Conservation (phyloP, 2,797 vertebrate genomes). For the Lepidocolaptes lacrymiger region DNA sequence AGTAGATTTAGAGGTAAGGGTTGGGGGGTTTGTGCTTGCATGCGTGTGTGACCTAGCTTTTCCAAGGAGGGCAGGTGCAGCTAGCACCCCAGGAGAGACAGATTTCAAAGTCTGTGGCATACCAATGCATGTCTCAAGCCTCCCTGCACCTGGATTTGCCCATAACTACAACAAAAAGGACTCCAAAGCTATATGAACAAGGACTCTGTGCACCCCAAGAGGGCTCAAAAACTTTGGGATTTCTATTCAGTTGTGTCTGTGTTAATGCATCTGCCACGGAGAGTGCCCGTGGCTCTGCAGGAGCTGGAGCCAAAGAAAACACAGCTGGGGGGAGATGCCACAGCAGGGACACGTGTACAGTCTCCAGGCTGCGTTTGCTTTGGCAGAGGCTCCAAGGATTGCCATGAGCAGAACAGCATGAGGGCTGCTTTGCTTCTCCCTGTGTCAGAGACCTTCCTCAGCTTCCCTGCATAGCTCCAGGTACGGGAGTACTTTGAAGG, state of each 20-base stretch:
- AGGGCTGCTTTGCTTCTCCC: not conserved
- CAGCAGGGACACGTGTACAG: constrained; percentile 39
- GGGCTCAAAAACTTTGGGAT: not conserved
- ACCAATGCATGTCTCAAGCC: not conserved
- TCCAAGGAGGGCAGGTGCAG: not conserved
- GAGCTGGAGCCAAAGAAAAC: constrained; percentile 16
- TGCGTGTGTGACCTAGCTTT: not conserved
- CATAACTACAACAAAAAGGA: not conserved
- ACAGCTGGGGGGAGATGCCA: constrained; percentile 19
- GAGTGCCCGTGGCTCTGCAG: not conserved
- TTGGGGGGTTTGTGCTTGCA: rapidly evolving
- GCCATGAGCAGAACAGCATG: not conserved
- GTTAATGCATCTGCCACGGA: not conserved
- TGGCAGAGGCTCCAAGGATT: not conserved
- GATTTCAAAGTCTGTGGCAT: not conserved
- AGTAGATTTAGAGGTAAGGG: not conserved
- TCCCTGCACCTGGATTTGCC: not conserved
- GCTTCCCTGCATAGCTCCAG: not conserved
- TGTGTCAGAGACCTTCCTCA: not conserved
- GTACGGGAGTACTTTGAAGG: not conserved
- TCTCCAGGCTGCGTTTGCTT: constrained; percentile 33
- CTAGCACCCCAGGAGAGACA: not conserved
- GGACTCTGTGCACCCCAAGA: not conserved
- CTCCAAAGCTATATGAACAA: not conserved
- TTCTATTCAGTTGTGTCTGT: not conserved